Base-by-base conservation (phyloP, 1,140 invertebrate genomes). In the Megathymus violae region DNA sequence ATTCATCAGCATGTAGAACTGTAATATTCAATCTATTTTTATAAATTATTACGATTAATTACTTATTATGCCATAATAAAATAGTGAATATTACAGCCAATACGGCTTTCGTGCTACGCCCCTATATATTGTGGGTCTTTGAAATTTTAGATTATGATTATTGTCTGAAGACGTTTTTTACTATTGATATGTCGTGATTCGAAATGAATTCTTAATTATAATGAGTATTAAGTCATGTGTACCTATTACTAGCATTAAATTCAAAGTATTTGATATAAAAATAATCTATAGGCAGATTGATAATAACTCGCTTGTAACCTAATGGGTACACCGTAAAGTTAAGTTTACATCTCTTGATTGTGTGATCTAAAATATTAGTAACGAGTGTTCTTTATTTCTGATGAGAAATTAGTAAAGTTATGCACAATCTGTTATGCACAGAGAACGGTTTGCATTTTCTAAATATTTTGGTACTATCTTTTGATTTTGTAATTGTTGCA, bases 11-110 rank as follows among this genome's bases (percentile, higher is more conserved):
- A 22, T 3, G 5, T 56, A 67, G 65, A 58, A 71, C 73, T 85
- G 73, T 84, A 81, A 83, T 79, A 79, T 83, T 83, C 72, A 78
- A 73, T 64, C 72, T 82, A 78, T 83, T 82, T 82, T 82, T 80
- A 78, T 80, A 75, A 47, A 73, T 74, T 64, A 69, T 70, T 69
- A 85, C 70, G 69, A 82, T 63, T 74, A 62, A 76, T 22, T 22
- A 74, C 68, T 22, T 22, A 74, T 76, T 74, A 80, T 74, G 76
- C 81, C 75, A 80, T 82, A 82, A 47, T 73, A 74, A 76, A 75
- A 70, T 74, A 76, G 71, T 76, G 75, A 78, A 76, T 79, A 79
- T 79, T 79, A 78, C 74, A 76, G 67, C 36, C 50, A 40, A 25
- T 50, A 63, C 16, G 61, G 65, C 15, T 14, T 44, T 70, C 41